These are phyloP conservation scores for Brachyhypopomus occidentalis DNA, from an alignment of 2,113 vertebrate genomes.

Conservation along the genomic window DNA sequence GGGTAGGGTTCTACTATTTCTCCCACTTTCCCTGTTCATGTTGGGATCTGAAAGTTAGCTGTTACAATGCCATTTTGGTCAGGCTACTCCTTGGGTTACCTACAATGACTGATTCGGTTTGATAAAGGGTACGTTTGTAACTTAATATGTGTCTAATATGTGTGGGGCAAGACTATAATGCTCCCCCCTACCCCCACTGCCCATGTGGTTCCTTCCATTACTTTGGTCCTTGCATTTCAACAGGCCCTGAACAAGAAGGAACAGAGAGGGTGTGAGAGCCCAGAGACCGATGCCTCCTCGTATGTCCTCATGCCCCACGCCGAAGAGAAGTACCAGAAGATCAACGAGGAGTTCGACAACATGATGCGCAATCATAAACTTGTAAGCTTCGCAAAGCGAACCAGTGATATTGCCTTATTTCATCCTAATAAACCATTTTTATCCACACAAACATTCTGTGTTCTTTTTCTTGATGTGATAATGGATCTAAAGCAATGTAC, in stretches of 20 bases:
- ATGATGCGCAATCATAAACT: conserved; percentile 99
- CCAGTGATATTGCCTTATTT: conserved; percentile 38
- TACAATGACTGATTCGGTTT: too few species aligned
- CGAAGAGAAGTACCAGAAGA: conserved; percentile 99
- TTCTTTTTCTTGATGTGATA: neutral
- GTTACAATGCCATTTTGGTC: too few species aligned
- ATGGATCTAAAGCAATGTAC: neutral
- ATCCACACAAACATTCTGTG: neutral
- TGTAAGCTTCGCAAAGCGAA: conserved; percentile 67
- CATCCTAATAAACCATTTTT: neutral
- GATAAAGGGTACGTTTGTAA: too few species aligned
- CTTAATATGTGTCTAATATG: too few species aligned
- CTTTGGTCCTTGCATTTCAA: conserved; percentile 68
- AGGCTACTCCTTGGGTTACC: too few species aligned
- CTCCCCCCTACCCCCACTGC: neutral
- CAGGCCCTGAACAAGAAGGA: conserved; percentile 99
- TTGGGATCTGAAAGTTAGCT: too few species aligned
- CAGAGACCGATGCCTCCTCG: conserved; percentile 84
- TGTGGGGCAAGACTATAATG: too few species aligned
- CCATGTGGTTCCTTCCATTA: conserved; percentile 2
- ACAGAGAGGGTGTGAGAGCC: conserved; percentile 95
- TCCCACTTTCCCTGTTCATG: too few species aligned
- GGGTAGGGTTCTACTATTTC: too few species aligned
- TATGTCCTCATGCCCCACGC: conserved; percentile 93
- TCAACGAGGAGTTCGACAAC: conserved; percentile 99